Evolutionary conservation across 2,888 invertebrate species (phyloP).

Genomic region (Morpho helenor): DNA sequence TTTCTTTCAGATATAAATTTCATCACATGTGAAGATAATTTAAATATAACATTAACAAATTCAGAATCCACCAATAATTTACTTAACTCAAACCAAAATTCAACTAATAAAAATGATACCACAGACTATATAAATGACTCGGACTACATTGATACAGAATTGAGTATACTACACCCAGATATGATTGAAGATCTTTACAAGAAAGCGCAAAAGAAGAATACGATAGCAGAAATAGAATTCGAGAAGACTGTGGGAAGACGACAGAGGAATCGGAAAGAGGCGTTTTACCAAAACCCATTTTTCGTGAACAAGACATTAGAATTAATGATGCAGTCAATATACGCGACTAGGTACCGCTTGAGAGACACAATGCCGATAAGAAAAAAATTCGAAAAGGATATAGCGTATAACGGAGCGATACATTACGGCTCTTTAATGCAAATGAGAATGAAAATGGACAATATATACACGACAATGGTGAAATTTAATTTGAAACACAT

Average conservation of each 20-base stretch:
- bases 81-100: neutral
- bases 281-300: neutral
- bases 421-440: constrained; percentile 36
- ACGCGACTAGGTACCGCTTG: constrained; percentile 34
- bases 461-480: constrained; percentile 25
- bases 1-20: constrained; percentile 6
- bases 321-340: constrained; percentile 41
- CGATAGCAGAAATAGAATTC: constrained; percentile 4
- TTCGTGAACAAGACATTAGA: constrained; percentile 24
- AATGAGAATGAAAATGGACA: constrained; percentile 37
- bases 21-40: neutral
- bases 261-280: constrained; percentile 1
- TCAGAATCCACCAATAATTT: neutral
- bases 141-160: constrained; percentile 10
- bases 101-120: neutral
- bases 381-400: constrained; percentile 8
- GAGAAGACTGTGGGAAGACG: constrained; percentile 2
- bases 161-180: constrained; percentile 27
- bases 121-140: neutral
- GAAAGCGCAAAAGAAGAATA: constrained; percentile 19
- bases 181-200: constrained; percentile 27
- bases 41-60: neutral
- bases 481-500: neutral
- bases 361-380: constrained; percentile 30
- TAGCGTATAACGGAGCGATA: constrained; percentile 34